Percentiles rank a stretch among this genome's conserved stretches.
Conservation (phyloP, 2,797 vertebrate species). For the Synaphobranchus kaupii region DNA sequence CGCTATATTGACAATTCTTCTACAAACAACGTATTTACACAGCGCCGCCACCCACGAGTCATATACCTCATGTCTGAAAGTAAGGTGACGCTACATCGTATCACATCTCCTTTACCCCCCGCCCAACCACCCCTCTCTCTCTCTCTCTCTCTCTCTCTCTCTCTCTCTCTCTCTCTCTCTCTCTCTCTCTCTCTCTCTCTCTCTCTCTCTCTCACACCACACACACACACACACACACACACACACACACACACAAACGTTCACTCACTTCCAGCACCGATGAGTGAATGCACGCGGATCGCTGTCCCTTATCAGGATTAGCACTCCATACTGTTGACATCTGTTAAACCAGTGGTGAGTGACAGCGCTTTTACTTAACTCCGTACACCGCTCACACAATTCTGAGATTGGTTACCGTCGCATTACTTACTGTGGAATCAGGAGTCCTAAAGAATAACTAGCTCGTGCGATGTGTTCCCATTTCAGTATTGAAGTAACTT, state of each 20-base stretch:
- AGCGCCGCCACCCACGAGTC: not conserved
- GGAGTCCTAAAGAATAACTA: not conserved
- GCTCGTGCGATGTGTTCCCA: not conserved
- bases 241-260: not conserved
- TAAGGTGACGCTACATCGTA: slow-evolving; percentile 31
- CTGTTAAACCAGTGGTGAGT: slow-evolving; percentile 31
- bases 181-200: slow-evolving; percentile 14
- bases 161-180: slow-evolving; percentile 33
- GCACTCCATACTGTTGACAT: slow-evolving; percentile 33
- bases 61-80: slow-evolving; percentile 8
- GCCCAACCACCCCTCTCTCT: slow-evolving; percentile 37
- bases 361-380: slow-evolving; percentile 19
- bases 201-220: no score
- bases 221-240: slow-evolving; percentile 6
- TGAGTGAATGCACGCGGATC: slow-evolving; percentile 14
- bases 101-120: slow-evolving; percentile 43
- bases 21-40: not conserved
- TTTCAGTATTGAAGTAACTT: slow-evolving; percentile 1
- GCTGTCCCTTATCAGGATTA: slow-evolving; percentile 29
- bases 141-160: slow-evolving; percentile 42
- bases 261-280: slow-evolving; percentile 5
- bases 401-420: not conserved
- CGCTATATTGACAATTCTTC: not conserved
- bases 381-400: not conserved
- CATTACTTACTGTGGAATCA: not conserved